These are phyloP conservation scores for Hestina assimilis DNA, from an alignment of 1,140 invertebrate species.

Conservation along the genomic window DNA sequence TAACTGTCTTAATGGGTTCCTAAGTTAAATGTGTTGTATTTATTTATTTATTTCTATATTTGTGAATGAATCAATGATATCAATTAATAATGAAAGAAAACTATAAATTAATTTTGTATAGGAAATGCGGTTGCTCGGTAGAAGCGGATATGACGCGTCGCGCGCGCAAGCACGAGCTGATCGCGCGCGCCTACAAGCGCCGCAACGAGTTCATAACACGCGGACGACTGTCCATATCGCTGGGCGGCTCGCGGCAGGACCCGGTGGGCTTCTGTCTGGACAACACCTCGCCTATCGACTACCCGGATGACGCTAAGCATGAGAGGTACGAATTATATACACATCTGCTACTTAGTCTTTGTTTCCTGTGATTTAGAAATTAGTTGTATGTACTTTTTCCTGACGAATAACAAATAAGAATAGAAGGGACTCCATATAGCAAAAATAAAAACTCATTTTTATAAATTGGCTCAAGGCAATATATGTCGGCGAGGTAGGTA, in stretches of 20 bases:
- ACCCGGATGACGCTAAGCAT: slow-evolving; percentile 59
- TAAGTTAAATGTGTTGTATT: no score
- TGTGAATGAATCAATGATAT: no score
- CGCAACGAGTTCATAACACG: slow-evolving; percentile 90
- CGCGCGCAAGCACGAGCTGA: slow-evolving; percentile 91
- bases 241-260: slow-evolving; percentile 91
- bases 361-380: no score
- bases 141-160: slow-evolving; percentile 80
- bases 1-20: no score
- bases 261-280: slow-evolving; percentile 93
- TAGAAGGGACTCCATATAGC: no score
- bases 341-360: not conserved
- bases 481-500: no score
- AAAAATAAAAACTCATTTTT: no score
- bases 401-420: no score
- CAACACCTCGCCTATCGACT: slow-evolving; percentile 58
- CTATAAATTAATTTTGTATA: slow-evolving; percentile 41
- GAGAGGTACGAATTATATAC: slow-evolving; percentile 46
- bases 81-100: no score
- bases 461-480: no score
- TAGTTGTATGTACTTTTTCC: no score
- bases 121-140: slow-evolving; percentile 84
- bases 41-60: no score
- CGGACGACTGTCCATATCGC: slow-evolving; percentile 91
- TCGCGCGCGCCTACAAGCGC: slow-evolving; percentile 93